Conservation (phyloP, 2,113 vertebrate species). For the Beaufortia kweichowensis region DNA sequence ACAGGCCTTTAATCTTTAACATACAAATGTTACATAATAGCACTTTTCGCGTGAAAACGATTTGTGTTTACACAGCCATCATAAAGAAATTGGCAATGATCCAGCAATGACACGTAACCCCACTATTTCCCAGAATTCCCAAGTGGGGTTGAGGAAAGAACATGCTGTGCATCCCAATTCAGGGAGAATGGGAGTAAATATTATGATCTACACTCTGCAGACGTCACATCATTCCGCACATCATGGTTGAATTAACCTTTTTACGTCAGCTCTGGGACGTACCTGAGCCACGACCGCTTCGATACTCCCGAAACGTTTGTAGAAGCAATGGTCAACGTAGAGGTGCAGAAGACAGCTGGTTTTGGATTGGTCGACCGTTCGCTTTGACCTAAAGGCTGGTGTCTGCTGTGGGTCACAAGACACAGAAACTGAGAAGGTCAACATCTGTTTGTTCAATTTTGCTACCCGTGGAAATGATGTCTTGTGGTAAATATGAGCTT, state of each 20-base stretch:
- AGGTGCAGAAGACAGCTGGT: slow-evolving; percentile 79
- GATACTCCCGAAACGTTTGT: slow-evolving; percentile 71
- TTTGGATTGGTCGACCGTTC: slow-evolving; percentile 72
- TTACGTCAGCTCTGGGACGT: slow-evolving; percentile 39
- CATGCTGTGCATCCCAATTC: slow-evolving; percentile 21
- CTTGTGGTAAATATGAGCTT: slow-evolving; percentile 48
- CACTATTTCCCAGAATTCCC: slow-evolving; percentile 24
- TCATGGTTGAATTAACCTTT: slow-evolving; percentile 15
- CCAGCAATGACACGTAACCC: slow-evolving; percentile 1
- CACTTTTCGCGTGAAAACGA: not conserved
- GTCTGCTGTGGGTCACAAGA: slow-evolving; percentile 63
- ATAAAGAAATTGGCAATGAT: slow-evolving; percentile 28
- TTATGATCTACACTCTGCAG: not conserved
- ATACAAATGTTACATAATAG: slow-evolving; percentile 45
- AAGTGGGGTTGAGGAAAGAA: slow-evolving; percentile 5
- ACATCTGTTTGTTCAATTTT: slow-evolving; percentile 65
- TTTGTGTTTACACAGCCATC: slow-evolving; percentile 23
- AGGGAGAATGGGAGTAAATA: not conserved
- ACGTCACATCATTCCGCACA: not conserved
- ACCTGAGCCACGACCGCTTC: slow-evolving; percentile 81
- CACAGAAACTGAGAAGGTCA: not conserved
- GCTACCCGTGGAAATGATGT: slow-evolving; percentile 59
- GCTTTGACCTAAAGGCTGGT: slow-evolving; percentile 57
- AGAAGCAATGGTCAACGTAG: slow-evolving; percentile 75
- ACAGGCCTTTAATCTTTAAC: slow-evolving; percentile 35